These are phyloP conservation scores for Cactoblastis cactorum DNA, from an alignment of 2,888 invertebrate genomes.

Conservation along the genomic window DNA sequence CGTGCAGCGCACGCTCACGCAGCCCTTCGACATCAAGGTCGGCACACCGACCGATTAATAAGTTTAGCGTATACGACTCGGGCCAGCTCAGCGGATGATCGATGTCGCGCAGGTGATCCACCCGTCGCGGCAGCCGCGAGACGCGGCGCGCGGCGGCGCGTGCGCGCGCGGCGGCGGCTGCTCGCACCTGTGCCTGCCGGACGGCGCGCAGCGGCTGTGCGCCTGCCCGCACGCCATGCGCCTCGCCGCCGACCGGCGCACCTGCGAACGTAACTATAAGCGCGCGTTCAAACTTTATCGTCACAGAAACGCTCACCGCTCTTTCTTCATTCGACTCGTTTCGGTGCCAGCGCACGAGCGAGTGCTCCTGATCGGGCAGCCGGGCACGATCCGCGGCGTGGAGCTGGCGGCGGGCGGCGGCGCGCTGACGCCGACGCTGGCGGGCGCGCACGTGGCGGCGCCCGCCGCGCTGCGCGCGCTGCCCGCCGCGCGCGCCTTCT, in stretches of 20 bases:
- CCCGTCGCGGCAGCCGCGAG: slow-evolving; percentile 58
- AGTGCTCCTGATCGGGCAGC: slow-evolving; percentile 87
- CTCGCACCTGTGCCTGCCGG: slow-evolving; percentile 89
- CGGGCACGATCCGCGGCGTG: slow-evolving; percentile 90
- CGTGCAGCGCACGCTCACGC: slow-evolving; percentile 89
- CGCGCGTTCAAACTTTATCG: too few species aligned
- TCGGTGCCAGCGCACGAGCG: slow-evolving; percentile 88
- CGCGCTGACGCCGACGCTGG: slow-evolving; percentile 82
- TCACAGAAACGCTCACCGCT: too few species aligned
- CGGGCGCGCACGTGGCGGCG: slow-evolving; percentile 79
- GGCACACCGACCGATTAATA: too few species aligned
- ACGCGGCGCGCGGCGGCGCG: slow-evolving; percentile 73
- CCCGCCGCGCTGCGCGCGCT: slow-evolving; percentile 89
- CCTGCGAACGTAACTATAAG: slow-evolving; percentile 36
- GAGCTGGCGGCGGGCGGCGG: slow-evolving; percentile 86
- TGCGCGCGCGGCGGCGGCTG: slow-evolving; percentile 88
- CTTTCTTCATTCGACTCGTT: too few species aligned
- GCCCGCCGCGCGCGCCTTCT: slow-evolving; percentile 67
- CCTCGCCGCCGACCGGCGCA: slow-evolving; percentile 80
- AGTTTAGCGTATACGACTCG: too few species aligned
- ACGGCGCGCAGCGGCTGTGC: slow-evolving; percentile 82
- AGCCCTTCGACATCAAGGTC: slow-evolving; percentile 93
- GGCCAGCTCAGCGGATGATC: neutral
- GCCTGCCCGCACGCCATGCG: slow-evolving; percentile 94
- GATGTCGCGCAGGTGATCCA: slow-evolving; percentile 53